phyloP scores from a whole-genome alignment of 2,113 vertebrate genomes.

The Onychostruthus taczanowskii region DNA sequence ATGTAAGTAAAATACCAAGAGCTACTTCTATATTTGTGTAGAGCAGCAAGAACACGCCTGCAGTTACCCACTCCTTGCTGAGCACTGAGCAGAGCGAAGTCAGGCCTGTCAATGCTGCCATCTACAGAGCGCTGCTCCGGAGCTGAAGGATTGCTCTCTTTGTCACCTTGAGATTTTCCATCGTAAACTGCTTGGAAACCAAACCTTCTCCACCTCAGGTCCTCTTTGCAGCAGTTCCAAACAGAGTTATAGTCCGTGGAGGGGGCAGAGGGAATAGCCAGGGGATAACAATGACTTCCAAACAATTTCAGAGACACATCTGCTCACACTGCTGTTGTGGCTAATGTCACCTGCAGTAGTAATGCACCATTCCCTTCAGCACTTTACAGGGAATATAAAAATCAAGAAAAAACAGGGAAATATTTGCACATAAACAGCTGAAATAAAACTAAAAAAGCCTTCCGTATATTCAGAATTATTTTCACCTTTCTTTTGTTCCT shows the following conservation, averaged over 20 bases:
- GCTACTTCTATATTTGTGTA: neutral
- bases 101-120: slow-evolving; percentile 53
- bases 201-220: neutral
- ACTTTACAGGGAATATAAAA: neutral
- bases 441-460: neutral
- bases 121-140: neutral
- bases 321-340: neutral
- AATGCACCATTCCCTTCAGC: neutral
- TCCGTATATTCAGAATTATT: neutral
- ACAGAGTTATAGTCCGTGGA: neutral
- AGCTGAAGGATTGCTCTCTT: neutral
- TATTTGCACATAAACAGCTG: neutral
- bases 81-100: neutral
- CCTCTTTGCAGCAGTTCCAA: neutral
- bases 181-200: neutral
- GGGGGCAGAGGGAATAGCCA: neutral
- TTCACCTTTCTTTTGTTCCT: neutral
- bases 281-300: neutral
- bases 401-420: neutral
- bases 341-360: neutral
- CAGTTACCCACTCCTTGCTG: neutral
- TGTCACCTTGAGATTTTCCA: neutral
- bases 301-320: neutral
- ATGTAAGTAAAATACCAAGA: neutral
- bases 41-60: neutral